Evolutionary conservation across 2,888 invertebrate genomes (phyloP).

Genomic region (Eupeodes luniger): DNA sequence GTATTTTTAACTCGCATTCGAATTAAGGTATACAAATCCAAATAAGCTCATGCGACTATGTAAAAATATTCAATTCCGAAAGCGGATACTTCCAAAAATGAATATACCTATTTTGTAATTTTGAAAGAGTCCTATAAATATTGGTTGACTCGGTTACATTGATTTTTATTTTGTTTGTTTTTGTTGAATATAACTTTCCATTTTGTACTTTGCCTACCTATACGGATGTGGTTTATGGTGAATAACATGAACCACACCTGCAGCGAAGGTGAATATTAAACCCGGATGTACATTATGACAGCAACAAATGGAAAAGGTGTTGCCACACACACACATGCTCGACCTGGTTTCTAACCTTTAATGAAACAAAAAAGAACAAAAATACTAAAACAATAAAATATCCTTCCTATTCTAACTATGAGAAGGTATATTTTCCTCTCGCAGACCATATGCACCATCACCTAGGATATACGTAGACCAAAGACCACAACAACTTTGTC

Average conservation of each 20-base stretch:
- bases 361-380: constrained; percentile 11
- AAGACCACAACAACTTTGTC: constrained; percentile 60
- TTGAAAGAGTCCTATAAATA: background rate
- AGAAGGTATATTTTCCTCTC: background rate
- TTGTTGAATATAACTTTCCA: background rate
- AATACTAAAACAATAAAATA: constrained; percentile 38
- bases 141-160: background rate
- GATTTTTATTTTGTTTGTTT: background rate
- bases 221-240: background rate
- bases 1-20: too few species aligned
- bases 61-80: too few species aligned
- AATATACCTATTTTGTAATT: background rate
- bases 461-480: background rate
- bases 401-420: background rate
- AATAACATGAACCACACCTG: constrained; percentile 23
- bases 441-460: background rate
- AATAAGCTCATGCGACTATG: too few species aligned
- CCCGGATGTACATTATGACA: constrained; percentile 35
- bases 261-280: background rate
- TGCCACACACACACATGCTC: constrained; percentile 10
- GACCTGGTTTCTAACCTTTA: constrained; percentile 17
- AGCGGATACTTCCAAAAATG: too few species aligned
- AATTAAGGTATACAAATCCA: too few species aligned
- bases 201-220: background rate
- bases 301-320: constrained; percentile 49